phyloP scores from a whole-genome alignment of 1,140 invertebrate species.

The Drosophila lowei region DNA sequence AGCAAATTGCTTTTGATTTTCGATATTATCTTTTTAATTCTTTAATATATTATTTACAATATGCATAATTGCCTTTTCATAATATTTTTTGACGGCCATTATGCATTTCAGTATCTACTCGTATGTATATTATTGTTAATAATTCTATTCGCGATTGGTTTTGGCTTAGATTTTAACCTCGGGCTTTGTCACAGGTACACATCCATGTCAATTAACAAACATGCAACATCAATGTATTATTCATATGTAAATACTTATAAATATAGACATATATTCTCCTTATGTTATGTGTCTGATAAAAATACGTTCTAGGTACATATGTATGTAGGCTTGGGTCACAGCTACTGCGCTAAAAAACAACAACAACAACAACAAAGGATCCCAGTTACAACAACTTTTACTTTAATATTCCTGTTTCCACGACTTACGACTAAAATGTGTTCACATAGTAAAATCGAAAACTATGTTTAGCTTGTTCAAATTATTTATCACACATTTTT shows the following conservation, averaged over 20 bases:
- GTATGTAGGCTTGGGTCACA: constrained; percentile 60
- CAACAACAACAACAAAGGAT: constrained; percentile 15
- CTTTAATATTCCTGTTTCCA: constrained; percentile 68
- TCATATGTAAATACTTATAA: constrained; percentile 3
- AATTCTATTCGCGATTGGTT: constrained; percentile 1
- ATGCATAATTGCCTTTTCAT: constrained; percentile 27
- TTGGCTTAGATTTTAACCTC: constrained; percentile 4
- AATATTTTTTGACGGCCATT: constrained; percentile 65
- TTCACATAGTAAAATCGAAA: constrained; percentile 43
- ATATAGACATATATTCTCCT: constrained; percentile 6
- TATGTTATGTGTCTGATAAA: constrained; percentile 31
- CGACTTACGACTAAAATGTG: constrained; percentile 34
- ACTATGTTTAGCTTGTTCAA: constrained; percentile 38
- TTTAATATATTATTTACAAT: constrained; percentile 25
- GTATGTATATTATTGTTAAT: constrained; percentile 64
- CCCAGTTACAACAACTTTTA: constrained; percentile 6
- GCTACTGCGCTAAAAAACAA: constrained; percentile 77
- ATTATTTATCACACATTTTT: constrained; percentile 50
- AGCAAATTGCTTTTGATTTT: constrained; percentile 62
- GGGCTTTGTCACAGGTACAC: constrained; percentile 61
- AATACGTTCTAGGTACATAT: constrained; percentile 46
- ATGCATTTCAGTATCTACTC: constrained; percentile 41
- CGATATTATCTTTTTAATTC: constrained; percentile 3
- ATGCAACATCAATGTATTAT: constrained; percentile 36
- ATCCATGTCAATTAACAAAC: constrained; percentile 54